phyloP scores from a whole-genome alignment of 2,888 invertebrate genomes.

The Leucoma salicis region DNA sequence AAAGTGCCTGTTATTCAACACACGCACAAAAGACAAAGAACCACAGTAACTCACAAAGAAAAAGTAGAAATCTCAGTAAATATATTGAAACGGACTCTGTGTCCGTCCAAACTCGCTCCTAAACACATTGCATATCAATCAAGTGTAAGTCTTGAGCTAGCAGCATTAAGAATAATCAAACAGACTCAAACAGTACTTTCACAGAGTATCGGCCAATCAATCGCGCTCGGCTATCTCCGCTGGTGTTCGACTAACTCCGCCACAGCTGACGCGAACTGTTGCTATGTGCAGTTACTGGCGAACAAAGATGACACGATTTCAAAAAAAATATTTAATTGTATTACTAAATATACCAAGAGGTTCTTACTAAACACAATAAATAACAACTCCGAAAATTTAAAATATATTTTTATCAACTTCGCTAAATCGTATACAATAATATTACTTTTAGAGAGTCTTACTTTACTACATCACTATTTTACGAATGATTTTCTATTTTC shows the following conservation, averaged over 20 bases:
- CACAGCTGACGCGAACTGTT: constrained; percentile 76
- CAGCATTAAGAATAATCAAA: constrained; percentile 16
- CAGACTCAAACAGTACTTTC: constrained; percentile 45
- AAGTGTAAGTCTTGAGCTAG: neutral
- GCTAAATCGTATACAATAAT: no score
- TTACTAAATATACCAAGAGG: no score
- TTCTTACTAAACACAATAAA: no score
- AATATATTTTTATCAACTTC: no score
- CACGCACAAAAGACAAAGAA: constrained; percentile 1
- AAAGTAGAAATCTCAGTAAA: neutral
- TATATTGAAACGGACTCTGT: constrained; percentile 1
- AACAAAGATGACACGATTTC: constrained; percentile 49
- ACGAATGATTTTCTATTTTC: neutral
- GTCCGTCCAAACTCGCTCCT: neutral
- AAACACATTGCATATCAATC: neutral
- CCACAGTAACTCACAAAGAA: neutral
- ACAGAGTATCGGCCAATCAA: constrained; percentile 54
- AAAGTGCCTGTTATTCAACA: neutral
- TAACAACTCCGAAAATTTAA: no score
- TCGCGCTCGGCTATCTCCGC: constrained; percentile 49
- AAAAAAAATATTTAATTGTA: no score
- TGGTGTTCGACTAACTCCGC: constrained; percentile 43
- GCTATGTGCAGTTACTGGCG: constrained; percentile 65
- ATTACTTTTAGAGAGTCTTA: neutral
- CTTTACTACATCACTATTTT: neutral